These are phyloP conservation scores for Aproaerema taeniolella DNA, from an alignment of 2,888 invertebrate genomes.

Conservation along the genomic window DNA sequence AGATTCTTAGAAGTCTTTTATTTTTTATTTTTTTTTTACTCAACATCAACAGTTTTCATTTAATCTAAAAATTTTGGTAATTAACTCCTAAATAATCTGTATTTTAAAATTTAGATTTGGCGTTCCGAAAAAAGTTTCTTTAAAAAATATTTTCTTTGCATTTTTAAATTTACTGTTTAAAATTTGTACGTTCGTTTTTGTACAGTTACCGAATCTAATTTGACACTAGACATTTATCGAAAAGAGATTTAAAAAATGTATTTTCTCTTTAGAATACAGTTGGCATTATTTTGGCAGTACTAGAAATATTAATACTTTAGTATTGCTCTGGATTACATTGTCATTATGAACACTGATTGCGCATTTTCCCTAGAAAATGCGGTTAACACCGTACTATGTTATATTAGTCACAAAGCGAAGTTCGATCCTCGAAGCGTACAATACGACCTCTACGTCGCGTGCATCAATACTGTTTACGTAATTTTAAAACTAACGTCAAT, in stretches of 20 bases:
- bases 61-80: conserved; percentile 52
- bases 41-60: conserved; percentile 64
- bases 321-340: conserved; percentile 77
- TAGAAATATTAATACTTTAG: conserved; percentile 76
- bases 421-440: conserved; percentile 60
- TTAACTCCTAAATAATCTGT: conserved; percentile 73
- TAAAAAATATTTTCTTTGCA: conserved; percentile 74
- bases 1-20: conserved; percentile 76
- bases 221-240: conserved; percentile 74
- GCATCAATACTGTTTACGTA: conserved; percentile 73
- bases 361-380: conserved; percentile 47
- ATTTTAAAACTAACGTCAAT: conserved; percentile 72
- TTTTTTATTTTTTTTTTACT: conserved; percentile 69
- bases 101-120: conserved; percentile 71
- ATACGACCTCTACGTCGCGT: conserved; percentile 47
- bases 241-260: conserved; percentile 68
- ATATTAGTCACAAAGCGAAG: conserved; percentile 47
- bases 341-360: conserved; percentile 69
- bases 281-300: conserved; percentile 76
- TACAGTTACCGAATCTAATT: conserved; percentile 76
- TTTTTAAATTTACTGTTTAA: conserved; percentile 70
- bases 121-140: conserved; percentile 74
- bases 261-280: conserved; percentile 66
- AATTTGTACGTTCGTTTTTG: conserved; percentile 76
- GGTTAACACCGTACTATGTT: conserved; percentile 31